A percentile compares a stretch with the other conserved stretches of the same genome.
phyloP scores from a whole-genome alignment of 1,140 invertebrate genomes.

The Drosophila ambigua region DNA sequence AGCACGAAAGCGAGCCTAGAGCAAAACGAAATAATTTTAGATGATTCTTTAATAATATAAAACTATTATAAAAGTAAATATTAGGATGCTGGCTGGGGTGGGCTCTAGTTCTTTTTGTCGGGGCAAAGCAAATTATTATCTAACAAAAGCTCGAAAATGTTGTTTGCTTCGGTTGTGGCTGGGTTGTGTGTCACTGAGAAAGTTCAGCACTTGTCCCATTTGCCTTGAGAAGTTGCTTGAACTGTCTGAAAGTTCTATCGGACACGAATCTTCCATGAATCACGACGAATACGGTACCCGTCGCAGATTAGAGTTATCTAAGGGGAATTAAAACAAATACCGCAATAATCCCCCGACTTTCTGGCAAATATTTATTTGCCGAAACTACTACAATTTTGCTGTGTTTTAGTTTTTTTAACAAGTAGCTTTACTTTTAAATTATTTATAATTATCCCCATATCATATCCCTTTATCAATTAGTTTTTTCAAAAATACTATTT shows the following conservation, averaged over 20 bases:
- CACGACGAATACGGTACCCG: constrained; percentile 6
- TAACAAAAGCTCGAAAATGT: constrained; percentile 11
- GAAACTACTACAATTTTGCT: constrained; percentile 15
- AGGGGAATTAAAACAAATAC: constrained; percentile 3
- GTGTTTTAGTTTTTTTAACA: neutral
- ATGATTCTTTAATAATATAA: constrained; percentile 9
- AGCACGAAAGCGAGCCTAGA: neutral
- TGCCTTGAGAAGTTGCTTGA: constrained; percentile 50
- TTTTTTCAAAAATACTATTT: too few species aligned
- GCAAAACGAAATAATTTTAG: constrained; percentile 6
- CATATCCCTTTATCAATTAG: too few species aligned
- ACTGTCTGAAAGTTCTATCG: constrained; percentile 18
- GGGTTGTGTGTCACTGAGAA: constrained; percentile 24
- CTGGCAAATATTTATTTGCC: constrained; percentile 26
- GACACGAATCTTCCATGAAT: constrained; percentile 2
- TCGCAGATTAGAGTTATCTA: constrained; percentile 31
- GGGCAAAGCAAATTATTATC: constrained; percentile 9
- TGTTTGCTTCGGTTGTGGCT: neutral
- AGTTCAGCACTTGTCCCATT: constrained; percentile 25
- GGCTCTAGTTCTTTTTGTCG: neutral
- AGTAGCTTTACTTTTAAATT: too few species aligned
- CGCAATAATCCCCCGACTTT: constrained; percentile 13
- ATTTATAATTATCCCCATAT: too few species aligned
- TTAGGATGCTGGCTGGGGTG: neutral
- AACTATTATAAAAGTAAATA: constrained; percentile 1